Conservation (phyloP, 2,888 invertebrate genomes). For the Clostera curtula region DNA sequence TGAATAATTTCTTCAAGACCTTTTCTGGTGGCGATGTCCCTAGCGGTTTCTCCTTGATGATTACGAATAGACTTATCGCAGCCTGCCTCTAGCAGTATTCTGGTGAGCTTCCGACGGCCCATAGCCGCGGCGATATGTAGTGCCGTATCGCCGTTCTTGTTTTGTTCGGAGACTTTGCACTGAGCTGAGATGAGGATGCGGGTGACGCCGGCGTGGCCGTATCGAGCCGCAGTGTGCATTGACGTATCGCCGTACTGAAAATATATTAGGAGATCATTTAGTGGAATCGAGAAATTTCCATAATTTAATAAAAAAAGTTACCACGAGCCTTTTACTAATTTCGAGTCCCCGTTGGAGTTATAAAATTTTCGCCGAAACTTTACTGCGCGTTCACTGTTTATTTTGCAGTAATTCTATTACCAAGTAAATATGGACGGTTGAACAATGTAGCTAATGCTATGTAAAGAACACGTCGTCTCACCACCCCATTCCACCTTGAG, state of each 20-base stretch:
- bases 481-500: too few relatives aligned
- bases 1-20: constrained; percentile 88
- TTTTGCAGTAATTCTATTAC: too few relatives aligned
- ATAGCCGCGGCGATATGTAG: constrained; percentile 96
- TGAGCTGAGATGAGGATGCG: constrained; percentile 94
- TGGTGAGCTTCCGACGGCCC: constrained; percentile 92
- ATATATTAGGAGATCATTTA: too few relatives aligned
- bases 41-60: constrained; percentile 92
- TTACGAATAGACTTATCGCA: constrained; percentile 80
- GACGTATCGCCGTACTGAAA: constrained; percentile 95
- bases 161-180: constrained; percentile 89
- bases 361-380: too few relatives aligned
- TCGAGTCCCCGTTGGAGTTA: too few relatives aligned
- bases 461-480: too few relatives aligned
- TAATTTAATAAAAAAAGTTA: too few relatives aligned
- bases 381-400: too few relatives aligned
- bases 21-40: constrained; percentile 92
- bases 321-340: too few relatives aligned
- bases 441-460: too few relatives aligned
- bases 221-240: constrained; percentile 94
- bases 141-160: constrained; percentile 97
- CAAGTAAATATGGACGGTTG: too few relatives aligned
- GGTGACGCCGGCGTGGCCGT: constrained; percentile 97
- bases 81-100: constrained; percentile 91
- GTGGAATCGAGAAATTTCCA: too few relatives aligned